Evolutionary conservation across 2,113 vertebrate genomes (phyloP).

Genomic region (Misgurnus mizolepis): DNA sequence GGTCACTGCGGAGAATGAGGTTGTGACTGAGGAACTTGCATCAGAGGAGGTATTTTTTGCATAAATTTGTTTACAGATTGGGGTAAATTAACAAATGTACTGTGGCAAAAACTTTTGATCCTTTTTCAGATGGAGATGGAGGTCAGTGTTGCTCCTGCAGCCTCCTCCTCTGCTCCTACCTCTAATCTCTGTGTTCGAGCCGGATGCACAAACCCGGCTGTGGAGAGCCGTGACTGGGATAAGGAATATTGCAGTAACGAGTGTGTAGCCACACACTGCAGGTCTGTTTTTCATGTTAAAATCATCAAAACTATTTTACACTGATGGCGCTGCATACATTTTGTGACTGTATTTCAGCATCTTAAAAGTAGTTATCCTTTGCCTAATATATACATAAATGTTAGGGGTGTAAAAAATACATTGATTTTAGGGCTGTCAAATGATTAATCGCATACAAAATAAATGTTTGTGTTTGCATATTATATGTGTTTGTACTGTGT

Average conservation of each 20-base stretch:
- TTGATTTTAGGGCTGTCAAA: too few species aligned
- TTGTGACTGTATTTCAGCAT: too few species aligned
- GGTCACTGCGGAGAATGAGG: background rate
- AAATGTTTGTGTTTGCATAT: too few species aligned
- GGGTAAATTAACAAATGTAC: too few species aligned
- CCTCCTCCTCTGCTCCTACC: slow-evolving; percentile 65
- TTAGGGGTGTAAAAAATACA: too few species aligned
- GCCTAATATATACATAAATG: too few species aligned
- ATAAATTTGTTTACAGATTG: background rate
- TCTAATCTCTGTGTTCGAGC: slow-evolving; percentile 77
- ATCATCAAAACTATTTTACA: background rate
- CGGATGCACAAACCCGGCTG: slow-evolving; percentile 84
- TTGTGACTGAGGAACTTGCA: background rate
- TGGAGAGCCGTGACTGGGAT: slow-evolving; percentile 90
- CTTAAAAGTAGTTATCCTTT: too few species aligned
- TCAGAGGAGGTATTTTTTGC: slow-evolving; percentile 12
- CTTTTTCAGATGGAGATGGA: slow-evolving; percentile 84
- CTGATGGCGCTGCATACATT: too few species aligned
- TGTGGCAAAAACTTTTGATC: background rate
- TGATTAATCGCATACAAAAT: too few species aligned
- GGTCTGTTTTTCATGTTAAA: slow-evolving; percentile 63
- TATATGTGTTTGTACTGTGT: too few species aligned
- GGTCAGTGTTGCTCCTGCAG: slow-evolving; percentile 75
- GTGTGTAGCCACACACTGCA: slow-evolving; percentile 92
- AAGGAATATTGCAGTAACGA: slow-evolving; percentile 91